Base-by-base conservation (phyloP, 2,888 invertebrate genomes). In the Agonopterix heracliana region DNA sequence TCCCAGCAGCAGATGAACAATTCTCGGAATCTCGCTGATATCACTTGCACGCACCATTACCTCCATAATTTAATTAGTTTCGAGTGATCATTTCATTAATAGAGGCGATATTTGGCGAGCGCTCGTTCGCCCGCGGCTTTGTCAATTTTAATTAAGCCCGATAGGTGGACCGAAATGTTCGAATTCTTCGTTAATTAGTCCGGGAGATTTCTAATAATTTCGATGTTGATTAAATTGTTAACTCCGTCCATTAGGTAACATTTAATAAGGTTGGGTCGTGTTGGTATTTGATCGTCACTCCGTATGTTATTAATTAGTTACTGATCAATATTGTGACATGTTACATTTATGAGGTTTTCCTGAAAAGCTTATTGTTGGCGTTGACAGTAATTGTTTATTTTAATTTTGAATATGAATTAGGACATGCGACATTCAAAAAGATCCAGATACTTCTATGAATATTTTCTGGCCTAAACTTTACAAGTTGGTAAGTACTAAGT, bases 181-280 rank as follows among this genome's bases (percentile, higher is more conserved):
- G 74, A 86, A 88, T 88, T 86, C 87, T 87, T 87, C 79, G 71
- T 84, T 87, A 87, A 88, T 88, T 88, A 87, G 87, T 78, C 78
- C 74, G 67, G 76, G 84, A 85, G 87, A 85, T 84, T 86, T 87
- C 87, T 88, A 87, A 87, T 87, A 86, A 88, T 88, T 26, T 53
- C 12, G 45, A 44, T 52, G 49, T 52, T 49, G 46, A 52, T 52
- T 48, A 52, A 52, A 52, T 87, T 85, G 86, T 86, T 85, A 85
- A 82, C 78, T 74, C 78, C 73, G 66, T 63, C 47, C 35, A 46
- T 46, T 40, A 66, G 72, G 78, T 7, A 26, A n/a, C 38, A 78
- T 84, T 85, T 87, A 85, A 84, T 85, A 84, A 84, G 79, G 78
- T 26, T 26, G 26, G 26, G 26, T 78, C 76, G 81, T 69, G 81